These are phyloP conservation scores for Reinhardtius hippoglossoides DNA, from an alignment of 2,113 vertebrate species.

Conservation along the genomic window DNA sequence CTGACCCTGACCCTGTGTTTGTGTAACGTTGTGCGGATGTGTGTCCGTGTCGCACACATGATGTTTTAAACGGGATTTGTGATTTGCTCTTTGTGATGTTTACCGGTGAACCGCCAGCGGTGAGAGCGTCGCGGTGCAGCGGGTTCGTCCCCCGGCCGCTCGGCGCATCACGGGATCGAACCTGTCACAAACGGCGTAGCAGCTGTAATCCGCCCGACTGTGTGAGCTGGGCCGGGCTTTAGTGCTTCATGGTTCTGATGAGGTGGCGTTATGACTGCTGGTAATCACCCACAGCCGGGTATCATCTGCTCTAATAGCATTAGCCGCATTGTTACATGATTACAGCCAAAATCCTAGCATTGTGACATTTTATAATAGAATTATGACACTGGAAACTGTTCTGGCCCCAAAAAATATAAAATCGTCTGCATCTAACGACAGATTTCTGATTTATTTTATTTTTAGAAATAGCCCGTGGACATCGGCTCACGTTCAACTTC, in stretches of 20 bases:
- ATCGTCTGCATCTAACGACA: background rate
- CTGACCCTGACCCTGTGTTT: too few relatives aligned
- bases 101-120: slow-evolving; percentile 1
- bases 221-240: slow-evolving; percentile 43
- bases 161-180: background rate
- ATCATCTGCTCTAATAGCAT: slow-evolving; percentile 69
- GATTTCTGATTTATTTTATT: too few relatives aligned
- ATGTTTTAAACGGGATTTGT: slow-evolving; percentile 4
- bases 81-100: slow-evolving; percentile 1
- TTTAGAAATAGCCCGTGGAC: too few relatives aligned
- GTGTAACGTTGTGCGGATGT: background rate
- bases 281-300: slow-evolving; percentile 64
- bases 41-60: background rate
- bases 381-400: slow-evolving; percentile 17
- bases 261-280: slow-evolving; percentile 45
- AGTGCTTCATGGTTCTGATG: slow-evolving; percentile 54
- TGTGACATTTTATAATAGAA: slow-evolving; percentile 48
- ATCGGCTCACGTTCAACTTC: too few relatives aligned
- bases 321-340: slow-evolving; percentile 59
- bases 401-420: background rate
- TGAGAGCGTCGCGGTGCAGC: slow-evolving; percentile 16
- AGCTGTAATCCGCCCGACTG: slow-evolving; percentile 58
- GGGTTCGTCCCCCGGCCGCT: background rate
- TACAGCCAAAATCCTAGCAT: slow-evolving; percentile 51
- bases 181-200: slow-evolving; percentile 48